Evolutionary conservation across 2,888 invertebrate species (phyloP), one percentile per base, ranked within the genome.

Genomic region (Orchestes rusci): DNA sequence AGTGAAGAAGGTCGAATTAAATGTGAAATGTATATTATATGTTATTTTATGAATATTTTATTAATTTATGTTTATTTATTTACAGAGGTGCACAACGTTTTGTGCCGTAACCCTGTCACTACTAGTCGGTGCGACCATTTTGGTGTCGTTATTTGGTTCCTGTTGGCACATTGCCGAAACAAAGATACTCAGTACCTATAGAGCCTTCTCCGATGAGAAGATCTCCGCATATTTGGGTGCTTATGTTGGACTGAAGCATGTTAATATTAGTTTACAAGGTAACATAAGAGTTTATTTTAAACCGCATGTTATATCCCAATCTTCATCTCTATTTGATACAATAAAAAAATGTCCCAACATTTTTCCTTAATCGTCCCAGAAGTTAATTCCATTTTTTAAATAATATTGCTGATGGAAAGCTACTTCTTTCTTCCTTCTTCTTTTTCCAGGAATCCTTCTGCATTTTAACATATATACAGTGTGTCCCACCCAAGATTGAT

Each of bases 201-300:
- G 86, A 61, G 91, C 93, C 55, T 94, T 91, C 73, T 90, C 92
- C 54, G 74, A 82, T 55, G 90, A 93, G 67, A 84, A 87, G 63
- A 74, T 96, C 53, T 78, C 82, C 60, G 95, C 92, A 59, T 80
- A 85, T 70, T 79, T 97, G 55, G 93, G 93, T 27, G 86, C 95
- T 46, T 85, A 86, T 67, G 86, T 97, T 56, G 96, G 95, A 43
- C 76, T 97, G 50, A 85, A 84, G 63, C 90, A 92, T 70, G 89
- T 95, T 69, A 97, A 97, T 73, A 88, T 97, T 60, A 95, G 96
- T 40, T 79, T 96, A 57, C 80, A 79, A 71, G 88, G 94, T 93
- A 74, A 75, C 69, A 15, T 39, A 30, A 28, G 10, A 12, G 7
- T 8, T 12, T 20, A 10, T 27, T 23, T 23, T 23, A 7, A 33